phyloP scores from a whole-genome alignment of 1,140 invertebrate species.

The Araneus ventricosus region DNA sequence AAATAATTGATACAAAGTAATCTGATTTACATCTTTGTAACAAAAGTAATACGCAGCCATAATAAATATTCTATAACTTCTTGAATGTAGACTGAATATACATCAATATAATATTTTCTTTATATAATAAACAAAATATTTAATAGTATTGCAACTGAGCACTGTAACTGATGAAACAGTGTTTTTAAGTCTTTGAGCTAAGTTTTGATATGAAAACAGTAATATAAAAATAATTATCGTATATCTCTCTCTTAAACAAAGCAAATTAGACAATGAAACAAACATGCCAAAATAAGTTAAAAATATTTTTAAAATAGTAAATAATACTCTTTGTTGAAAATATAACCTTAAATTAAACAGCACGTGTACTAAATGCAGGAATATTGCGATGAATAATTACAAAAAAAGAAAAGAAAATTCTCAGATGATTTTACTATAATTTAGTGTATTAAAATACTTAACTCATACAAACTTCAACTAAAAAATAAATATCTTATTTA shows the following conservation, averaged over 20 bases:
- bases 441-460: no score
- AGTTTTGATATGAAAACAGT: constrained; percentile 5
- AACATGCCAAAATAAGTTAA: background rate
- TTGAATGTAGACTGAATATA: background rate
- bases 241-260: background rate
- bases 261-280: background rate
- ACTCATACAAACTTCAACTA: no score
- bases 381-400: no score
- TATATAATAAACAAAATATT: constrained; percentile 34
- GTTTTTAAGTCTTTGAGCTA: background rate
- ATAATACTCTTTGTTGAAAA: background rate
- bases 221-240: background rate
- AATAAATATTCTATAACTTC: constrained; percentile 29
- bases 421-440: no score
- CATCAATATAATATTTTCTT: background rate
- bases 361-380: no score
- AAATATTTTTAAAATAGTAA: background rate
- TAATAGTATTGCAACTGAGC: constrained; percentile 21
- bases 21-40: constrained; percentile 27
- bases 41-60: background rate
- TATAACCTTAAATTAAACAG: background rate
- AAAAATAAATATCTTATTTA: no score
- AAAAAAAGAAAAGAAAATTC: no score
- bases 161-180: background rate
- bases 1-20: constrained; percentile 4